phyloP scores from a whole-genome alignment of 2,113 vertebrate species.

The Chaetura pelagica region DNA sequence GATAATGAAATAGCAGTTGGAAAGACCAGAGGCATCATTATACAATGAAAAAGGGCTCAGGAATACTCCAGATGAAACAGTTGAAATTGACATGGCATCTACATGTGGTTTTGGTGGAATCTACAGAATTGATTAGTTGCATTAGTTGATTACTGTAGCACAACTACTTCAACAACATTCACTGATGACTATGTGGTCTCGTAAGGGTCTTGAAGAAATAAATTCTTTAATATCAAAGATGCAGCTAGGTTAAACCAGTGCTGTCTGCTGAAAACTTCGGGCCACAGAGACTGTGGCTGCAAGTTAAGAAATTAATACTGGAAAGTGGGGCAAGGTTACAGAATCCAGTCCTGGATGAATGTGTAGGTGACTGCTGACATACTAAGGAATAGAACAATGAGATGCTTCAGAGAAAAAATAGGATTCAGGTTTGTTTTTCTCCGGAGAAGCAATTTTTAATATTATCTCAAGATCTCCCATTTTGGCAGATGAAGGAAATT shows the following conservation, averaged over 20 bases:
- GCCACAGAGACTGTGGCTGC: background rate
- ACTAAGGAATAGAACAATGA: background rate
- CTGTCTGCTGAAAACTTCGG: background rate
- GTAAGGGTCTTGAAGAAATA: background rate
- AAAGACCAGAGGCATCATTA: background rate
- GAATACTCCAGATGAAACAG: background rate
- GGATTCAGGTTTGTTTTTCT: background rate
- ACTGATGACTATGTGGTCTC: background rate
- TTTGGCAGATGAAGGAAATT: background rate
- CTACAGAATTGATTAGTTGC: background rate
- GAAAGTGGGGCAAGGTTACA: constrained; percentile 14
- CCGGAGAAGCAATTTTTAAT: background rate
- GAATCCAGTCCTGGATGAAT: background rate
- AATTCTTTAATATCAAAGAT: background rate
- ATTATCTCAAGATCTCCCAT: background rate
- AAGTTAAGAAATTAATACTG: background rate
- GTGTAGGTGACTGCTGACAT: constrained; percentile 5
- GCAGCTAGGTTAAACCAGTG: background rate
- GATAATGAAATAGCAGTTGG: background rate
- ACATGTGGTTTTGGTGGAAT: accelerated
- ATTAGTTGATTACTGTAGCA: background rate
- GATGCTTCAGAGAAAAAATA: background rate
- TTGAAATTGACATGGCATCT: background rate
- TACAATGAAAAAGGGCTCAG: background rate
- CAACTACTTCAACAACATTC: background rate